phyloP scores from a whole-genome alignment of 2,888 invertebrate species.

The Baronia brevicornis region DNA sequence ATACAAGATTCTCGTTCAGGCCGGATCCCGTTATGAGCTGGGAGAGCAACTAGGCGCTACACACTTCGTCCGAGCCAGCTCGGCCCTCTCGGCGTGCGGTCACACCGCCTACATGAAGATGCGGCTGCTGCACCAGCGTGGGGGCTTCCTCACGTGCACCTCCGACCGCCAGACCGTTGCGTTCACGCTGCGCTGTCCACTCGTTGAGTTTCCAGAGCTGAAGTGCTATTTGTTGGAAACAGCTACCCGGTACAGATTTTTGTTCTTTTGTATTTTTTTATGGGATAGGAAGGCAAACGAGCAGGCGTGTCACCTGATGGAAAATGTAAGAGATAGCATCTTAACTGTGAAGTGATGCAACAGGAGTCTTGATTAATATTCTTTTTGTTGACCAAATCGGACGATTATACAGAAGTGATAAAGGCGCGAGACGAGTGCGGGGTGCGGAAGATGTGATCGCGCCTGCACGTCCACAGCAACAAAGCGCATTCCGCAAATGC shows the following conservation, averaged over 20 bases:
- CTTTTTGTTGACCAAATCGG: no score
- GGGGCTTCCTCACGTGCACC: conserved; percentile 79
- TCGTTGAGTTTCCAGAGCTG: conserved; percentile 31
- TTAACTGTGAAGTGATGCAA: no score
- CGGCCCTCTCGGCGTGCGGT: conserved; percentile 81
- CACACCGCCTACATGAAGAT: conserved; percentile 82
- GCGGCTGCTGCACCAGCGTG: conserved; percentile 85
- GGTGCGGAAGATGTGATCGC: no score
- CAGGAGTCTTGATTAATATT: background rate
- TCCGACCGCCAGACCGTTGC: conserved; percentile 85
- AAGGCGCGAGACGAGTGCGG: no score
- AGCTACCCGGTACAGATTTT: conserved; percentile 41
- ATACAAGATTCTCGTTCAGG: conserved; percentile 75
- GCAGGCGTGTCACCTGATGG: no score
- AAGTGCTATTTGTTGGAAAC: conserved; percentile 48
- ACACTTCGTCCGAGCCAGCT: conserved; percentile 85
- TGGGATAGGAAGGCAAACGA: no score
- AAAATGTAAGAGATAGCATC: background rate
- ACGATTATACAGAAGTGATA: no score
- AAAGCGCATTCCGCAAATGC: no score
- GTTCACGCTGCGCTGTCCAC: conserved; percentile 78
- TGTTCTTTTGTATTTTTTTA: background rate
- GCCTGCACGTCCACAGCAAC: no score
- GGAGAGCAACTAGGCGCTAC: conserved; percentile 83
- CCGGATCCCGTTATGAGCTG: conserved; percentile 89